phyloP scores from a whole-genome alignment of 2,113 vertebrate genomes.

The Mustelus asterias region DNA sequence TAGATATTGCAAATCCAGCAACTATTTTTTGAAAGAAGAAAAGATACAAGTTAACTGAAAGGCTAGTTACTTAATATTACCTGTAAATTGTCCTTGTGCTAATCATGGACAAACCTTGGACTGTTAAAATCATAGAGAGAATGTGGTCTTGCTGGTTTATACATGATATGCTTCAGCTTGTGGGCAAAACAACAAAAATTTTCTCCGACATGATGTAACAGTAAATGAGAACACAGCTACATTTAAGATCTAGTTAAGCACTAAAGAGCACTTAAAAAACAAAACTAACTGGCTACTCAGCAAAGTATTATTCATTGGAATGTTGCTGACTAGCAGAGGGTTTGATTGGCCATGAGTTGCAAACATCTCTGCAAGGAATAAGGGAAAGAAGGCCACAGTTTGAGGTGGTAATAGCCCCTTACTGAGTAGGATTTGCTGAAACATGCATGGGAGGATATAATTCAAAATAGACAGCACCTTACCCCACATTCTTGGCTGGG shows the following conservation, averaged over 20 bases:
- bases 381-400: neutral
- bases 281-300: neutral
- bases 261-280: neutral
- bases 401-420: neutral
- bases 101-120: neutral
- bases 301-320: neutral
- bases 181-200: neutral
- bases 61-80: neutral
- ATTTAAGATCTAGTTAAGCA: neutral
- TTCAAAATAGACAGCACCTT: neutral
- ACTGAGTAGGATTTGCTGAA: neutral
- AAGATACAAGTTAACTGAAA: neutral
- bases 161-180: neutral
- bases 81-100: neutral
- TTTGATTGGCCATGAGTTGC: neutral
- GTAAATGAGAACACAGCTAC: neutral
- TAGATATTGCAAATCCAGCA: neutral
- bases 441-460: neutral
- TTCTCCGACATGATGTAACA: neutral
- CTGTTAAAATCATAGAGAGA: neutral
- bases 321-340: neutral
- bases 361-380: neutral
- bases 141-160: neutral
- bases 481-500: neutral
- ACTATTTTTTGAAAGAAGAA: neutral